phyloP scores from a whole-genome alignment of 2,797 vertebrate species.

The Betta splendens region DNA sequence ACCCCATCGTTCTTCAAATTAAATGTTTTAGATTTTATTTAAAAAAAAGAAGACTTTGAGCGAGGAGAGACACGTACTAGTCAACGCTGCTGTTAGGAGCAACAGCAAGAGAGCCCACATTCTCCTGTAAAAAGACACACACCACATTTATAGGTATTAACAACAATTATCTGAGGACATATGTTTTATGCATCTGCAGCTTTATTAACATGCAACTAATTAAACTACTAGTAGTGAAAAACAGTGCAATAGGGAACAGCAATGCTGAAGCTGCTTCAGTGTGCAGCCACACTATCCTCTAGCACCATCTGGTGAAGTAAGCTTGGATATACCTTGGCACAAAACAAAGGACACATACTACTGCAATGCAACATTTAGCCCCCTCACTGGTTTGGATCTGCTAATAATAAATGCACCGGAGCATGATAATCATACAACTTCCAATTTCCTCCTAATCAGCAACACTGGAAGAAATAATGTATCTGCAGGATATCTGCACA shows the following conservation, averaged over 20 bases:
- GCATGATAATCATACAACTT: neutral
- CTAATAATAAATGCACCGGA: slow-evolving; percentile 12
- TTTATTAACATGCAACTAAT: slow-evolving; percentile 36
- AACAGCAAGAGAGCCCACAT: slow-evolving; percentile 49
- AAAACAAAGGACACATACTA: slow-evolving; percentile 11
- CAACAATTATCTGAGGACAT: slow-evolving; percentile 31
- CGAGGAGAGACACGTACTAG: slow-evolving; percentile 72
- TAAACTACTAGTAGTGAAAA: slow-evolving; percentile 1
- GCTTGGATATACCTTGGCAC: slow-evolving; percentile 47
- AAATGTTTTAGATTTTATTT: slow-evolving; percentile 8
- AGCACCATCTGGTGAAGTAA: slow-evolving; percentile 82
- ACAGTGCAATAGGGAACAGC: slow-evolving; percentile 23
- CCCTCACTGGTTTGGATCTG: neutral
- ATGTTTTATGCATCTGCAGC: slow-evolving; percentile 29
- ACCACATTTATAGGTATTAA: slow-evolving; percentile 41
- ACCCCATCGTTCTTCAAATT: slow-evolving; percentile 2
- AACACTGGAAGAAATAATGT: neutral
- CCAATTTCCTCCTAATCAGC: neutral
- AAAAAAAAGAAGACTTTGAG: slow-evolving; percentile 11
- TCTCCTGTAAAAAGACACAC: slow-evolving; percentile 68
- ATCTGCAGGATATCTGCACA: neutral
- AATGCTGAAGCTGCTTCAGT: slow-evolving; percentile 30
- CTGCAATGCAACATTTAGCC: slow-evolving; percentile 3
- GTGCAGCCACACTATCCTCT: slow-evolving; percentile 73
- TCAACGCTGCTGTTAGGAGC: slow-evolving; percentile 64